phyloP scores from a whole-genome alignment of 2,113 vertebrate species.

The Neolamprologus ventralis region DNA sequence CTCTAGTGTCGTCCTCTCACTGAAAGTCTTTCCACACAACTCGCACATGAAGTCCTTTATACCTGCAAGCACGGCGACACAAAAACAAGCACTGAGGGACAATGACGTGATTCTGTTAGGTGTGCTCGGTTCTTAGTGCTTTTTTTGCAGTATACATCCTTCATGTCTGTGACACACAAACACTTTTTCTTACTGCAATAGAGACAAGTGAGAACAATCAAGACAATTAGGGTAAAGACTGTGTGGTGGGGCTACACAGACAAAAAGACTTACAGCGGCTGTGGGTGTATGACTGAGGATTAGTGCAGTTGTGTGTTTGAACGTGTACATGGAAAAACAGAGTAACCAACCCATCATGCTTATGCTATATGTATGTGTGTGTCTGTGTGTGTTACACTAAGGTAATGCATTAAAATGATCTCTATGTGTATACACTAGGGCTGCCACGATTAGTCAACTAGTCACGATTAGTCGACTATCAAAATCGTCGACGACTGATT shows the following conservation, averaged over 20 bases:
- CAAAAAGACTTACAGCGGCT: background rate
- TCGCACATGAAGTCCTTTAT: constrained; percentile 99
- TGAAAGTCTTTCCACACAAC: constrained; percentile 92
- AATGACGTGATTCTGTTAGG: background rate
- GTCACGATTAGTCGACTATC: no score
- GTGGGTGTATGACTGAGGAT: no score
- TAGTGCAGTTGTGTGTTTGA: background rate
- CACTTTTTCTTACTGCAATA: no score
- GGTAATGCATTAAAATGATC: no score
- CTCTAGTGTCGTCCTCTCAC: constrained; percentile 94
- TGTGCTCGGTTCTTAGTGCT: background rate
- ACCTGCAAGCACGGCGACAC: constrained; percentile 66
- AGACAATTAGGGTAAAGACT: background rate
- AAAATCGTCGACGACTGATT: no score
- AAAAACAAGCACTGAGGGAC: background rate
- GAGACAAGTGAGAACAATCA: no score
- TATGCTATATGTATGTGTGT: no score
- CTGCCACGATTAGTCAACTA: no score
- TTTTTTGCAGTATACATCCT: background rate
- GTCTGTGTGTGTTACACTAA: no score
- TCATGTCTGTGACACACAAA: background rate
- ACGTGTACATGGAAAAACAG: background rate
- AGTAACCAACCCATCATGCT: no score
- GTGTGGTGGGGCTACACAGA: background rate
- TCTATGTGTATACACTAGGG: no score